Base-by-base conservation (phyloP, 2,113 vertebrate genomes). In the Tetraodon nigroviridis region DNA sequence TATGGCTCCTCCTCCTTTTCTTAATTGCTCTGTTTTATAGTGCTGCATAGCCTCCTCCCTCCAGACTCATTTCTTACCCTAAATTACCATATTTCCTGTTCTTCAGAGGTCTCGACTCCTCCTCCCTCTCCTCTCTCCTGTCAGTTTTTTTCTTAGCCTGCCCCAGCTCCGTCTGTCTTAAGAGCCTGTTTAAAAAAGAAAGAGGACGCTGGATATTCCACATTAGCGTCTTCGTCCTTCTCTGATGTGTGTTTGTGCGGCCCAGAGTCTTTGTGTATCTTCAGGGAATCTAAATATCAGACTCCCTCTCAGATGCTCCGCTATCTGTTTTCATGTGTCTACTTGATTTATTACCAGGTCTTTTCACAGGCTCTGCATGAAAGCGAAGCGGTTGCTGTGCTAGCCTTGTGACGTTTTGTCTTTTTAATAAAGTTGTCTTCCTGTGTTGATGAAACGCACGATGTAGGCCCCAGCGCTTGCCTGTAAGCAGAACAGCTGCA, bases 271-370 rank as follows among this genome's bases (percentile, higher is more conserved):
- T 49, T n/a, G 57, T 58, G 60, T 80, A 84, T 84, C 82, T 75
- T 71, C 44, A 19, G 70, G 82, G 79, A 84, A 86, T 87, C 86
- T 84, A 76, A 79, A 80, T 83, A 84, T 83, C 82, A 73, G 78
- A 75, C 69, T 81, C 63, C 62, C 69, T 76, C 71, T 29, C 75
- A 50, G 74, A 80, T 78, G 76, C 73, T 58, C 63, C 80, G 64
- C 75, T 82, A 85, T 85, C 84, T 82, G 67, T 78, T 83, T 84
- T 82, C 79, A 81, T 71, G 72, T 80, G 80, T 86, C 82, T 66
- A 48, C 71, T 86, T 86, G 84, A 88, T 84, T 82, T 82, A 86
- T 88, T 81, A 82, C 81, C 69, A 44, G 59, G 54, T 73, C 72
- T 75, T 71, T 76, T 71, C 57, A 68, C 46, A 20, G 63, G 60